phyloP scores from a whole-genome alignment of 2,113 vertebrate genomes.

The Coptodon rendalli region DNA sequence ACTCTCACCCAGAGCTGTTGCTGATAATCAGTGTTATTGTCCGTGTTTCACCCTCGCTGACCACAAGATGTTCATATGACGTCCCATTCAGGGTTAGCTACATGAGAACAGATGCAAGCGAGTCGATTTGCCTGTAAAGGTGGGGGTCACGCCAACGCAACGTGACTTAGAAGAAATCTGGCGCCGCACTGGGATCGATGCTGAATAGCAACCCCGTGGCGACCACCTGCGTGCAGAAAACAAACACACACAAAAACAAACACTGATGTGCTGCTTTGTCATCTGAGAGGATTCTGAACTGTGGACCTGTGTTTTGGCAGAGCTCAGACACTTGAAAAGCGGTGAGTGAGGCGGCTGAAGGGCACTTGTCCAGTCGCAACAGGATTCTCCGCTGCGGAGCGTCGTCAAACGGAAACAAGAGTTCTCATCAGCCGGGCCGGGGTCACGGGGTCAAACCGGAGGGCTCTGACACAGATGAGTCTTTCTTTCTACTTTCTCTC shows the following conservation, averaged over 20 bases:
- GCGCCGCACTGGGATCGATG: background rate
- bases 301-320: background rate
- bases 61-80: background rate
- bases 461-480: background rate
- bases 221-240: background rate
- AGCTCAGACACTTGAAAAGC: background rate
- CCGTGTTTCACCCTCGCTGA: conserved; percentile 26
- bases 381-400: background rate
- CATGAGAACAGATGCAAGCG: background rate
- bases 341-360: background rate
- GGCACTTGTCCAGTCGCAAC: background rate
- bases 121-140: background rate
- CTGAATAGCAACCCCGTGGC: background rate
- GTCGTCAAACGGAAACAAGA: background rate
- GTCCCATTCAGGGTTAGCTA: background rate
- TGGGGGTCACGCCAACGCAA: background rate
- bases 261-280: background rate
- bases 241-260: background rate
- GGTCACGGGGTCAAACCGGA: conserved; percentile 14
- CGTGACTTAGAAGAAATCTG: background rate
- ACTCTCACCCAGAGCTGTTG: conserved; percentile 21
- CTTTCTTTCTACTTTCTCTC: background rate
- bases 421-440: background rate
- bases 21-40: conserved; percentile 30
- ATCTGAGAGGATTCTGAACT: background rate